Evolutionary conservation across 2,113 vertebrate genomes (phyloP).

Genomic region (Oncorhynchus nerka): DNA sequence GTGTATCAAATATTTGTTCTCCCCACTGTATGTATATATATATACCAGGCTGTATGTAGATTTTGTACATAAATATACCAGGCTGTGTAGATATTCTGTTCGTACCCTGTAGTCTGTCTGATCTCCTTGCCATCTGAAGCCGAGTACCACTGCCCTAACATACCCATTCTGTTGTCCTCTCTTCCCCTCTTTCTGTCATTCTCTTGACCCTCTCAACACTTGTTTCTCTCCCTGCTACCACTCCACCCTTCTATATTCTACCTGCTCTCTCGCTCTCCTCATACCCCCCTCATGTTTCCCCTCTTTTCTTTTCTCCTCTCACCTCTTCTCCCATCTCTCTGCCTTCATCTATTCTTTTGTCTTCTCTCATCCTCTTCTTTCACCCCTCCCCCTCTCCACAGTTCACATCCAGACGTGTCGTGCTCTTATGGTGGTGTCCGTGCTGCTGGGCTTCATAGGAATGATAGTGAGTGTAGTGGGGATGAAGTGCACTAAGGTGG

Average conservation of each 20-base stretch:
- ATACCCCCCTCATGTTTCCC: background rate
- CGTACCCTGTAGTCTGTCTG: background rate
- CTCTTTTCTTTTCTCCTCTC: background rate
- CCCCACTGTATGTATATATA: background rate
- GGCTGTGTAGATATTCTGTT: background rate
- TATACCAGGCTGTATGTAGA: no score
- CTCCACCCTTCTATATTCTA: no score
- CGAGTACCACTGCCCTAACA: background rate
- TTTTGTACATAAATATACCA: background rate
- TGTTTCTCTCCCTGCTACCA: background rate
- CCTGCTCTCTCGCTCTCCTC: no score
- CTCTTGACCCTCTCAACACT: background rate
- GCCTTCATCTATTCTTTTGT: background rate
- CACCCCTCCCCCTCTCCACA: slow-evolving; percentile 47
- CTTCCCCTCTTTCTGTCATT: background rate
- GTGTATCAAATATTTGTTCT: no score
- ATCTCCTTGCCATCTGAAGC: background rate
- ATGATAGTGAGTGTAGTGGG: slow-evolving; percentile 92
- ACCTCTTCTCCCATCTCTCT: background rate
- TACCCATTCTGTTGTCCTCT: background rate
- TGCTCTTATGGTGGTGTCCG: slow-evolving; percentile 92
- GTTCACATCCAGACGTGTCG: slow-evolving; percentile 94
- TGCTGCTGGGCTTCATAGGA: slow-evolving; percentile 91
- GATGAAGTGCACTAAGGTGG: slow-evolving; percentile 97
- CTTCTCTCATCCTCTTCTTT: background rate